Base-by-base conservation (phyloP, 2,888 invertebrate species). In the Drosophila macrospina region DNA sequence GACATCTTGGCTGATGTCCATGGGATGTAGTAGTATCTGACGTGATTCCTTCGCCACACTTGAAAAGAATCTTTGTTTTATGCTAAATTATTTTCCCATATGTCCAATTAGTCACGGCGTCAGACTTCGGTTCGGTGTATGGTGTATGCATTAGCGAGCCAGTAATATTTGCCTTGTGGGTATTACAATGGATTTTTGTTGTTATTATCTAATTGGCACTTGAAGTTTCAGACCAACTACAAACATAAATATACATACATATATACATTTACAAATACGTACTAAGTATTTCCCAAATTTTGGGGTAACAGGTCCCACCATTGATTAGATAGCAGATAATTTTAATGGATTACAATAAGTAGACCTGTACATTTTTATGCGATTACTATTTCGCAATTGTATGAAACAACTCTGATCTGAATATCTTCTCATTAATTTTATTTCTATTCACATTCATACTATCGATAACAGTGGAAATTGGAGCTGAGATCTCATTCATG, bases 141-240 rank as follows among this genome's bases (percentile, higher is more conserved):
- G 36, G 39, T 30, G 32, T 44, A 37, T 45, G 32, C 60, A 65
- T 68, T 44, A 61, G 13, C 15, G 15, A 48, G 51, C 24, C 13
- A 44, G 4, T 28, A 20, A 16, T 37, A 45, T 47, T 28, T 51
- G 15, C 16, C 34, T 57, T 52, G 8, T 20, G 16, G 20, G 15
- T 5, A 51, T 54, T 55, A 15, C 54, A 70, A 77, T 74, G 77
- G 77, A 62, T 57, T 77, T 77, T 70, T 68, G 67, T 60, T 77
- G 77, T 74, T 64, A 36, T 67, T 61, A 60, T 57, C 65, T 77
- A 77, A 77, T 74, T 70, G 74, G 45, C 60, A 77, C 74, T 77
- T 65, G 59, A 74, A 64, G 30, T 64, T 48, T 54, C 50, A 66
- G 32, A 6, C 20, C 13, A 13, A 52, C 39, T 45, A 20, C 20